A percentile compares a stretch with the other conserved stretches of the same genome.
phyloP scores from a whole-genome alignment of 2,888 invertebrate species.

The Plagodis pulveraria region DNA sequence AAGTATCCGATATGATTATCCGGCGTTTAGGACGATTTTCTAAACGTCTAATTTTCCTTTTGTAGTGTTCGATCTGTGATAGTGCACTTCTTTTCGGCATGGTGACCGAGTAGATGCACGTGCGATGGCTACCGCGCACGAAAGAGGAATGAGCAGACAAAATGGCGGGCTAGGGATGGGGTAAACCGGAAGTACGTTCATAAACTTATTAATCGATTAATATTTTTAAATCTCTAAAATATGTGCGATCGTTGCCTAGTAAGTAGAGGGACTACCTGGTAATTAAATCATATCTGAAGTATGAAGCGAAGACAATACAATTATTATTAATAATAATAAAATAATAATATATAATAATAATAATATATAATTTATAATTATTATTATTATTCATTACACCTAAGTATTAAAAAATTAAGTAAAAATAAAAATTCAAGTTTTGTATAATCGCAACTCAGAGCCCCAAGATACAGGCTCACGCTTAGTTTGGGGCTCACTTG shows the following conservation, averaged over 20 bases:
- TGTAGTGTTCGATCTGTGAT: neutral
- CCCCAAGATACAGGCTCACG: no score
- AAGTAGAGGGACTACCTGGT: conserved; percentile 6
- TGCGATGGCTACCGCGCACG: conserved; percentile 7
- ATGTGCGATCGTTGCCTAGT: conserved; percentile 4
- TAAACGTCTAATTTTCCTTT: neutral
- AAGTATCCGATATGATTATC: neutral
- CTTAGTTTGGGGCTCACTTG: no score
- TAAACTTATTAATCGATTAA: neutral
- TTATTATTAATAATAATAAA: no score
- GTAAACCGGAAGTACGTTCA: conserved; percentile 5
- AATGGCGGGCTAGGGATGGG: conserved; percentile 2
- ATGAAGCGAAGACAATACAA: conserved; percentile 5
- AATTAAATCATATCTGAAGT: conserved; percentile 3
- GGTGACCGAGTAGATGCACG: conserved; percentile 17
- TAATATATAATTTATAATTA: no score
- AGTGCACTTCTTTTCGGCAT: conserved; percentile 8
- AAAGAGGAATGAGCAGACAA: conserved; percentile 12
- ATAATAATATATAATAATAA: no score
- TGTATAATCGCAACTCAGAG: no score
- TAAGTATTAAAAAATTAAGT: no score
- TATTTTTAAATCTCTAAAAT: neutral
- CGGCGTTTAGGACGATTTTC: no score
- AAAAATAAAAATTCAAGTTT: no score
- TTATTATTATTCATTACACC: no score